Conservation (phyloP, 2,797 vertebrate genomes). For the Hippocampus kuda region DNA sequence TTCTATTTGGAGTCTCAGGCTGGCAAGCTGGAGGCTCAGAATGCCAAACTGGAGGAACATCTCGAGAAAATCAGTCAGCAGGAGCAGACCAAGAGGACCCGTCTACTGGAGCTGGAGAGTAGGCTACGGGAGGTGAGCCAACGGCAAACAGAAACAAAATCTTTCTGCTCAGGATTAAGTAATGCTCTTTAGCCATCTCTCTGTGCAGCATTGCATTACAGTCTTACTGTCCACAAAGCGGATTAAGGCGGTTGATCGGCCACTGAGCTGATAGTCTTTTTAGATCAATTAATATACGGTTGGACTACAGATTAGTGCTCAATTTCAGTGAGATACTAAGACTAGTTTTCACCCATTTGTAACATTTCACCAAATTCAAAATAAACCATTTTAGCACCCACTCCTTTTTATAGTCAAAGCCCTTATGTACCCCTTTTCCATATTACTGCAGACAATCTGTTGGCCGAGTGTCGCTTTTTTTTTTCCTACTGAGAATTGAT, state of each 20-base stretch:
- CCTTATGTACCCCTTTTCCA: conserved; percentile 14
- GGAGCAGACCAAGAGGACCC: conserved; percentile 89
- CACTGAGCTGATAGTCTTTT: conserved; percentile 29
- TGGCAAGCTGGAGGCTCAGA: conserved; percentile 76
- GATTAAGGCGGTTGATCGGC: conserved; percentile 46
- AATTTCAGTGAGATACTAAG: neutral
- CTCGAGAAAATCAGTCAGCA: conserved; percentile 96
- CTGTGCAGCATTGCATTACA: conserved; percentile 26
- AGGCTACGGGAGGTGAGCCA: conserved; percentile 68
- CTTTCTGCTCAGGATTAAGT: conserved; percentile 32
- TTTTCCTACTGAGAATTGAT: conserved; percentile 34
- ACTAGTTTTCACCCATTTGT: neutral
- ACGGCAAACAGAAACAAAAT: conserved; percentile 26
- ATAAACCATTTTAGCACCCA: neutral
- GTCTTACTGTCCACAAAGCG: conserved; percentile 28
- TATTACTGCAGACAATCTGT: neutral
- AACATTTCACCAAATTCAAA: neutral
- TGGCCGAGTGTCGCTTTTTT: conserved; percentile 29
- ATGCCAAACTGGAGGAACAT: conserved; percentile 96
- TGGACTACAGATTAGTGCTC: conserved; percentile 5
- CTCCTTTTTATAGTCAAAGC: conserved; percentile 7
- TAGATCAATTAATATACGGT: conserved; percentile 38
- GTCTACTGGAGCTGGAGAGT: conserved; percentile 71
- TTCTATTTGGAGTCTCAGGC: conserved; percentile 87
- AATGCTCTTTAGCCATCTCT: conserved; percentile 35